Base-by-base conservation (phyloP, 2,888 invertebrate species). In the Lottia scabra region DNA sequence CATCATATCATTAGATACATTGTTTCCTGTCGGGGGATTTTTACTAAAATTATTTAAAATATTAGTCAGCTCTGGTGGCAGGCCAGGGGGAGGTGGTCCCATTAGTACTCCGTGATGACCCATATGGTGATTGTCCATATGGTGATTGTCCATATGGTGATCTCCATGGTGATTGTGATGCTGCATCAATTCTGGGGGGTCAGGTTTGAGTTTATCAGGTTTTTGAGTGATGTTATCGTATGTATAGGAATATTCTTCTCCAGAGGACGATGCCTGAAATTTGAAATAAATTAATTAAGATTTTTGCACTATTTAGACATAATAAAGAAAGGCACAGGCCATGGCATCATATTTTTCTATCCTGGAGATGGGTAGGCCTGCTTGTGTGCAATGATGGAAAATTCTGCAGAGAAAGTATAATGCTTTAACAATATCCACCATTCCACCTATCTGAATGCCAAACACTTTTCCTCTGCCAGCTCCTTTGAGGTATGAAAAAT, bases 51-150 rank as follows among this genome's bases (percentile, higher is more conserved):
- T 80, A 27, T 79, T 78, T 38, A 87, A 74, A 45, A 87, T 75
- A 63, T 80, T 81, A 23, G 83, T 81, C 15, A 87, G 66, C 16
- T 86, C 85, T 48, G 85, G 85, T 1, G 86, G 85, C 46, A 87
- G 75, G 38, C 66, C n/a, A 26, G 48, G 68, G 62, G 56, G 62
- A 38, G 30, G 69, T 44, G 5, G 30, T 63, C 30, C 71, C 46
- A 23, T 30, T 19, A 4, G 65, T 63, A 67, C 62, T 15, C 67
- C 64, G 44, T 68, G 45, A 16, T 43, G 65, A 62, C 43, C 48
- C 23, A 38, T 56, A 8, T 19, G 63, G 56, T 27, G 67, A 23
- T 67, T 67, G 3, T 43, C 44, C 26, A n/a, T n/a, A n/a, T n/a
- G n/a, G n/a, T n/a, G n/a, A n/a, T n/a, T n/a, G n/a, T n/a, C n/a